Evolutionary conservation across 2,113 vertebrate species (phyloP).

Genomic region (Paradoxurus hermaphroditus): DNA sequence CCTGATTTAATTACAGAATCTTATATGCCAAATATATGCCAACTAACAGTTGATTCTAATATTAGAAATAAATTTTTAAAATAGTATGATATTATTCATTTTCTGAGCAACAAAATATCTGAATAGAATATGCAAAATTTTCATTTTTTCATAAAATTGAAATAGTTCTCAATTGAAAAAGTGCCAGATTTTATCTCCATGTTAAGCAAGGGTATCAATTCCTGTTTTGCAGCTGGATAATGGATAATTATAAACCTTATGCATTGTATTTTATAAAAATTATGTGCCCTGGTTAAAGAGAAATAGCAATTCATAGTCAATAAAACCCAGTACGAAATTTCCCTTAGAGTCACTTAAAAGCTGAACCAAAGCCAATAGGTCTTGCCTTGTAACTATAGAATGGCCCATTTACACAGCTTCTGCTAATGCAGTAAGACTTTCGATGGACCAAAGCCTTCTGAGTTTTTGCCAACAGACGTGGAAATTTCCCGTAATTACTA

Average conservation of each 20-base stretch:
- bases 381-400: constrained; percentile 1
- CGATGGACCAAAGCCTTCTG: neutral
- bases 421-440: neutral
- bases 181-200: neutral
- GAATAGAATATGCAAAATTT: constrained; percentile 5
- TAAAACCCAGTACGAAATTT: constrained; percentile 42
- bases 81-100: neutral
- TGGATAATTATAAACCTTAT: neutral
- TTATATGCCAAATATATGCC: constrained; percentile 28
- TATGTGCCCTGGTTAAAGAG: neutral
- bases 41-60: constrained; percentile 50
- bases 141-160: constrained; percentile 14
- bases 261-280: neutral
- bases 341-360: constrained; percentile 52
- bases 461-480: constrained; percentile 8
- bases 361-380: constrained; percentile 4
- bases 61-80: constrained; percentile 41
- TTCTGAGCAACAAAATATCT: constrained; percentile 37
- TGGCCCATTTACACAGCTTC: neutral
- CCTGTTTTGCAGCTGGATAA: neutral
- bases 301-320: constrained; percentile 20
- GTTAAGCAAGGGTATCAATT: neutral
- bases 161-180: constrained; percentile 25
- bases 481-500: constrained; percentile 31
- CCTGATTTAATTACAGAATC: constrained; percentile 51